Conservation (phyloP, 2,113 vertebrate species). For the Alligator sinensis region DNA sequence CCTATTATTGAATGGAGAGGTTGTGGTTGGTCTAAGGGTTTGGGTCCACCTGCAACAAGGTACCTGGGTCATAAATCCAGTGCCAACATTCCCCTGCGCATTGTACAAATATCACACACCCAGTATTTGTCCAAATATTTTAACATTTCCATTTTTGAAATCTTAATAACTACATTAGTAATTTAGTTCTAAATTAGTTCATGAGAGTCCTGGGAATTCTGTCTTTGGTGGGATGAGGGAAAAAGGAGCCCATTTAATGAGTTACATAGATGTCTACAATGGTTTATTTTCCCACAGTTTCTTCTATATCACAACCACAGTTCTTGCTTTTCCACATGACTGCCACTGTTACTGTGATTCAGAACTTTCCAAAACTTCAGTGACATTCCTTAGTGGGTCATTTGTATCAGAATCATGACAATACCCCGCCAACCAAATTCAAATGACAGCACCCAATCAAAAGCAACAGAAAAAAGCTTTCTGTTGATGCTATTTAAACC, state of each 20-base stretch:
- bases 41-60: too few species aligned
- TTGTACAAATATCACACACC: too few species aligned
- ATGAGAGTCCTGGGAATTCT: neutral
- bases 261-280: neutral
- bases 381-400: neutral
- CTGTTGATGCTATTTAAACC: neutral
- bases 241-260: fast-evolving
- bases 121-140: neutral
- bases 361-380: neutral
- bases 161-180: neutral
- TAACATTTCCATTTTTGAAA: fast-evolving
- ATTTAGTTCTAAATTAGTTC: neutral
- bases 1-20: too few species aligned
- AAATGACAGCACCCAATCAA: too few species aligned
- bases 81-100: too few species aligned
- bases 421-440: too few species aligned
- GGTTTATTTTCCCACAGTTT: neutral
- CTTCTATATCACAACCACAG: neutral
- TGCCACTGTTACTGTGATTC: neutral
- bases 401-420: neutral
- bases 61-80: too few species aligned
- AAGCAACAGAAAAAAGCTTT: too few species aligned
- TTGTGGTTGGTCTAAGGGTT: too few species aligned
- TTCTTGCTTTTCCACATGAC: neutral
- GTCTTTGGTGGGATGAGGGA: neutral